Conservation (phyloP, 2,797 vertebrate genomes). For the Eospalax fontanierii region DNA sequence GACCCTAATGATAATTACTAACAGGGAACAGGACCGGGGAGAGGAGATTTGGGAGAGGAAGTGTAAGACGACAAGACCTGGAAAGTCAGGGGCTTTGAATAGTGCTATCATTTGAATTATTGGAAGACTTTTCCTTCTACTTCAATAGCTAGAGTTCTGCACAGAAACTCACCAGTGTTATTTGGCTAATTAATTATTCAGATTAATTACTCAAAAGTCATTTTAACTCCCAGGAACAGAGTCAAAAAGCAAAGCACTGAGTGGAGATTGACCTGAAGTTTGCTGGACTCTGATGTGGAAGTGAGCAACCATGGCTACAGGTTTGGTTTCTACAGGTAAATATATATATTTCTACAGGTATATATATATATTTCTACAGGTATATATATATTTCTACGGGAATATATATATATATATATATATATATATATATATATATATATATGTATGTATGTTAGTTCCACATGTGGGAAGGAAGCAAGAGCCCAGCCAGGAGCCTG, state of each 20-base stretch:
- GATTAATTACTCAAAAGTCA: not conserved
- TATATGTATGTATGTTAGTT: too few relatives aligned
- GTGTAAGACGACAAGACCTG: not conserved
- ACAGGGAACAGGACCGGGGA: not conserved
- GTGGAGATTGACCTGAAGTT: not conserved
- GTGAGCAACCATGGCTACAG: not conserved
- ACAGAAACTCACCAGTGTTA: not conserved
- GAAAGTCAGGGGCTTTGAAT: not conserved
- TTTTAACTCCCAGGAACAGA: not conserved
- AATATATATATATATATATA: too few relatives aligned
- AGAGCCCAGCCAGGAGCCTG: not conserved
- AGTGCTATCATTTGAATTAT: not conserved
- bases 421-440: too few relatives aligned
- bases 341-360: not conserved
- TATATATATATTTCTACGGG: too few relatives aligned
- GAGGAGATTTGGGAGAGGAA: not conserved
- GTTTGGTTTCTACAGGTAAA: not conserved
- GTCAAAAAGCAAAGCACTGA: not conserved
- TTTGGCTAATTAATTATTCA: not conserved
- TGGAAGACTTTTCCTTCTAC: conserved; percentile 31
- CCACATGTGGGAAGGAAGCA: fast-evolving
- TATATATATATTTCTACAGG: too few relatives aligned
- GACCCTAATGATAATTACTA: not conserved
- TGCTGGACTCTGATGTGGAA: not conserved
- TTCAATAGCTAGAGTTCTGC: not conserved